Base-by-base conservation (phyloP, 2,797 vertebrate species). In the Catharus ustulatus region DNA sequence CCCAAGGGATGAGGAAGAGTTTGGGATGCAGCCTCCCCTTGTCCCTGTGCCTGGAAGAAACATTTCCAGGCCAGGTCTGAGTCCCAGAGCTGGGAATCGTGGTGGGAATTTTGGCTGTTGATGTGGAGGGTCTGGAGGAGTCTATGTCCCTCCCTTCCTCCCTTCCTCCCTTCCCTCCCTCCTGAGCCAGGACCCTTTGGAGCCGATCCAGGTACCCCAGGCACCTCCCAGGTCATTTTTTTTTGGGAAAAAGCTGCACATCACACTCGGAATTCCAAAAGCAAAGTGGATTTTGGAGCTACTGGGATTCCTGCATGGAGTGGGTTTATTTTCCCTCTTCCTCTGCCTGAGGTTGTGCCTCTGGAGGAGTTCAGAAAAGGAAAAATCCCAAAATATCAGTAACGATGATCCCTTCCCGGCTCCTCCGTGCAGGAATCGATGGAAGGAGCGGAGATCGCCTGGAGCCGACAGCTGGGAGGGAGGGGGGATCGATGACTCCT, bases 401-500 rank as follows among this genome's bases (percentile, higher is more conserved):
- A 13, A 2, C 1, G 23, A 18, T 26, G 61, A 75, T 87, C 38
- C 32, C 5, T 73, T 66, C 75, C 40, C 15, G 1, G 32, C 75
- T 77, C 30, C 18, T 13, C 0, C 0, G 6, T 0, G 3, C 22
- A 10, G 63, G 76, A 54, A 95, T 93, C 9, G 2, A 93, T 90
- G 87, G 54, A 15, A 30, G 9, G 16, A 63, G 79, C 10, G 19
- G 90, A 40, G 62, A 77, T 63, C 2, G 2, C 69, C 74, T 26
- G 12, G 2, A 3, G 84, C 58, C 42, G 38, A 10, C 57, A 30
- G 45, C 51, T 2, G 15, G 72, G 81, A 30, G 40, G 61, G 85
- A 71, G 36, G n/a, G 42, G n/a, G 68, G 49, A 94, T 89, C 57
- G 4, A 95, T 92, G 87, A 49, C 55, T 71, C 62, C 80, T 93